Conservation (phyloP, 2,113 vertebrate species). For the Rhynchomys soricoides region DNA sequence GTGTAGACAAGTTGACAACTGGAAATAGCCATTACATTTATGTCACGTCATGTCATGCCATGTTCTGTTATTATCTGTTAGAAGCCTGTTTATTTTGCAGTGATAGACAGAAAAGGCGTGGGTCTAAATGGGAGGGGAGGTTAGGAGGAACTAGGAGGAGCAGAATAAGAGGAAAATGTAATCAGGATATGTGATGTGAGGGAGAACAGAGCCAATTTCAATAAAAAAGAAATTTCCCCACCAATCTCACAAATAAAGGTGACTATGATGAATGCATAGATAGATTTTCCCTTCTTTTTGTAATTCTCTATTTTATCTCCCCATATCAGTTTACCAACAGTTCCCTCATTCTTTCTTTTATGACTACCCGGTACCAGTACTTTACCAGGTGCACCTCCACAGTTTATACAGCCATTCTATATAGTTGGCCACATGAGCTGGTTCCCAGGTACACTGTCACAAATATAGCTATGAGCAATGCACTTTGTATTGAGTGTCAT, state of each 20-base stretch:
- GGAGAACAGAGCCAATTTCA: background rate
- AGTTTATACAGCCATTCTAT: background rate
- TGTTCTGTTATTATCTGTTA: background rate
- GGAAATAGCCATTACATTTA: no score
- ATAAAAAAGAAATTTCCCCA: background rate
- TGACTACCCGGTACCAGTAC: background rate
- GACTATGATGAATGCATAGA: background rate
- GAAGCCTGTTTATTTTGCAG: background rate
- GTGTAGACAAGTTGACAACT: no score
- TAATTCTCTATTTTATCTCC: background rate
- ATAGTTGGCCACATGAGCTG: background rate
- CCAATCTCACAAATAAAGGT: background rate
- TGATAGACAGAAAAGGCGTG: background rate
- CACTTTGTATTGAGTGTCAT: background rate
- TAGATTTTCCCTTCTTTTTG: background rate
- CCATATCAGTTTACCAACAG: background rate
- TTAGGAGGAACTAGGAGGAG: background rate
- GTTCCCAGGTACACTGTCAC: background rate
- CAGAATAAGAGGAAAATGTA: background rate
- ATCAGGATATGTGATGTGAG: background rate
- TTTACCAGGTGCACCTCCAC: background rate
- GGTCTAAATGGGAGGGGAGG: background rate
- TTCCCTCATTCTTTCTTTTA: slow-evolving; percentile 34
- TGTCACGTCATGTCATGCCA: background rate
- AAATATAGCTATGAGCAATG: background rate